Evolutionary conservation across 2,797 vertebrate genomes (phyloP).

Genomic region (Malacoctenus gilli): DNA sequence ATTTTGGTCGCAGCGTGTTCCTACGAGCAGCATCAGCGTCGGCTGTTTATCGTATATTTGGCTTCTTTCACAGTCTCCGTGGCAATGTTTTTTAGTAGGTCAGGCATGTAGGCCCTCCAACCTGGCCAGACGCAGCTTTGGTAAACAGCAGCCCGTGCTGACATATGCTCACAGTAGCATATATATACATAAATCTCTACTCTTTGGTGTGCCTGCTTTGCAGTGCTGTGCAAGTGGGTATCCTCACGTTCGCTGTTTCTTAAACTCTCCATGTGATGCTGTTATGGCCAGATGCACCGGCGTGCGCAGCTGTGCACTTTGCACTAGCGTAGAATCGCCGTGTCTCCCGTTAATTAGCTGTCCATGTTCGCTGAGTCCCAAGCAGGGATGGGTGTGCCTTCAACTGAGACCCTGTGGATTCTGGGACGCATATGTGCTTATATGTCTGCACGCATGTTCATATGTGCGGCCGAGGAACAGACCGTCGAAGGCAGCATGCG

Average conservation of each 20-base stretch:
- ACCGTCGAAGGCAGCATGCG: constrained; percentile 22
- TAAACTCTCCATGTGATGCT: constrained; percentile 2
- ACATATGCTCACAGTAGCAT: constrained; percentile 21
- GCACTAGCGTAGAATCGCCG: too few relatives aligned
- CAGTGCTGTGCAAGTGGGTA: not conserved
- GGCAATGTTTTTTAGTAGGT: constrained; percentile 60
- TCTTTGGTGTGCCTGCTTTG: constrained; percentile 1
- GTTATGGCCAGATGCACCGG: not conserved
- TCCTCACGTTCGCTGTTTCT: not conserved
- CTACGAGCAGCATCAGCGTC: constrained; percentile 23
- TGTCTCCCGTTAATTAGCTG: constrained; percentile 2
- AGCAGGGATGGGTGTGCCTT: constrained; percentile 5
- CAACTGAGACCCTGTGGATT: constrained; percentile 10
- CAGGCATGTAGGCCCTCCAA: constrained; percentile 47
- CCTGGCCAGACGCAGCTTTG: constrained; percentile 21
- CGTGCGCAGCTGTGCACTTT: not conserved
- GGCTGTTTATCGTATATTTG: constrained; percentile 35
- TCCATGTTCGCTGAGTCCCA: constrained; percentile 10
- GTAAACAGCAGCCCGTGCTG: constrained; percentile 28
- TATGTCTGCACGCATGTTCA: constrained; percentile 26
- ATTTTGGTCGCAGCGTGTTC: too few relatives aligned
- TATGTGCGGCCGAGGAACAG: constrained; percentile 38
- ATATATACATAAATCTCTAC: not conserved
- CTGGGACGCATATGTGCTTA: constrained; percentile 27
- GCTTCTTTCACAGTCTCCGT: constrained; percentile 60